Percentiles rank a stretch among this genome's conserved stretches.
These are phyloP conservation scores for Sylvia atricapilla DNA, from an alignment of 2,113 vertebrate species.

Conservation along the genomic window DNA sequence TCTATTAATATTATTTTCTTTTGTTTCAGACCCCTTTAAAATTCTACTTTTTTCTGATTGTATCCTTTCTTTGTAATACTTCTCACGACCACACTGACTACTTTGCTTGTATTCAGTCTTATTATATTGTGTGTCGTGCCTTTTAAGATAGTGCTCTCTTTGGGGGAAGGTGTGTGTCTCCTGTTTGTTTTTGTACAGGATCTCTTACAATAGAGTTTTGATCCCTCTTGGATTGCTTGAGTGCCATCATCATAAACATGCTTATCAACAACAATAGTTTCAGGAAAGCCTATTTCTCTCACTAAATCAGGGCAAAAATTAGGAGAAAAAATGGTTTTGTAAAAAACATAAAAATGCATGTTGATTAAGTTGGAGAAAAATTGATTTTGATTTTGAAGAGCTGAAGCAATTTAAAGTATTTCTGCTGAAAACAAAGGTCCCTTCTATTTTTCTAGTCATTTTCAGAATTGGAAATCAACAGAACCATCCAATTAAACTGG, in stretches of 20 bases:
- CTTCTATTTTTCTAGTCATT: not conserved
- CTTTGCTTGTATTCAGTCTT: not conserved
- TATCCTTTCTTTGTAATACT: not conserved
- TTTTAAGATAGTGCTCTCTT: not conserved
- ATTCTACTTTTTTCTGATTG: not conserved
- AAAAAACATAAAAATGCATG: not conserved
- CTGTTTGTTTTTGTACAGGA: not conserved
- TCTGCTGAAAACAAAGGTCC: slow-evolving; percentile 15
- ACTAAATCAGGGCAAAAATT: not conserved
- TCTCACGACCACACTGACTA: not conserved
- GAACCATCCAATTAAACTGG: not conserved
- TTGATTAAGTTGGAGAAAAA: slow-evolving; percentile 26
- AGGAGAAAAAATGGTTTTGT: not conserved
- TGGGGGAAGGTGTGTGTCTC: not conserved
- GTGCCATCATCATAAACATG: not conserved
- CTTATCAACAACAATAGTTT: not conserved
- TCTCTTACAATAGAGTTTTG: not conserved
- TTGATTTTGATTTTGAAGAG: slow-evolving; percentile 24
- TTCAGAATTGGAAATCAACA: not conserved
- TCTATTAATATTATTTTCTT: not conserved
- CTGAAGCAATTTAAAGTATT: not conserved
- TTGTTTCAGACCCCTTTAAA: not conserved
- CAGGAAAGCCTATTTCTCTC: not conserved
- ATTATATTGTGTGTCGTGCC: not conserved
- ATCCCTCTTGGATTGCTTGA: not conserved